These are phyloP conservation scores for Argya squamiceps DNA, from an alignment of 2,797 vertebrate species.

Conservation along the genomic window DNA sequence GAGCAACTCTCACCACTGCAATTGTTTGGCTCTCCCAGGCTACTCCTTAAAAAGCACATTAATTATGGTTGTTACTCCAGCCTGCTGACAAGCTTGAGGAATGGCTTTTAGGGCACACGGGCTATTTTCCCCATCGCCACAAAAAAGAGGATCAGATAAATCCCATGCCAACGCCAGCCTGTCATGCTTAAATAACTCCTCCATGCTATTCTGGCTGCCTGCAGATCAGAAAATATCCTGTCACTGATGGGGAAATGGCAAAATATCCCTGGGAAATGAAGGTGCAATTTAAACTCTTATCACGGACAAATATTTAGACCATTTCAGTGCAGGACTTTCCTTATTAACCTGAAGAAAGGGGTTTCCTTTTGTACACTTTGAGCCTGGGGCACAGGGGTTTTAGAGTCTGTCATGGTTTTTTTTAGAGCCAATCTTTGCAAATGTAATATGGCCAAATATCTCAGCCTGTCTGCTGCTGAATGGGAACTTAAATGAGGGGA, in stretches of 20 bases:
- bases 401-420: rapidly evolving
- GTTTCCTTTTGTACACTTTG: background rate
- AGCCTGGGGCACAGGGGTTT: background rate
- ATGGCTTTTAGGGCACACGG: background rate
- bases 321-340: background rate
- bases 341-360: background rate
- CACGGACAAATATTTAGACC: background rate
- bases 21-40: slow-evolving; percentile 35
- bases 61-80: slow-evolving; percentile 13
- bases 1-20: background rate
- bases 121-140: background rate
- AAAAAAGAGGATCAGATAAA: slow-evolving; percentile 46
- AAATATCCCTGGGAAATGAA: background rate
- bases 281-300: background rate
- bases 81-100: slow-evolving; percentile 6
- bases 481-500: background rate
- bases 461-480: background rate
- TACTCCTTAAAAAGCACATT: slow-evolving; percentile 32
- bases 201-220: background rate
- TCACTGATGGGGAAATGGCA: background rate
- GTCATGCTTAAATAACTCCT: background rate
- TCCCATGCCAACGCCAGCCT: background rate
- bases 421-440: background rate
- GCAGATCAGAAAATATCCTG: background rate
- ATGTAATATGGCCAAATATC: background rate